Base-by-base conservation (phyloP, 1,140 invertebrate genomes). In the Trichonephila clavipes region DNA sequence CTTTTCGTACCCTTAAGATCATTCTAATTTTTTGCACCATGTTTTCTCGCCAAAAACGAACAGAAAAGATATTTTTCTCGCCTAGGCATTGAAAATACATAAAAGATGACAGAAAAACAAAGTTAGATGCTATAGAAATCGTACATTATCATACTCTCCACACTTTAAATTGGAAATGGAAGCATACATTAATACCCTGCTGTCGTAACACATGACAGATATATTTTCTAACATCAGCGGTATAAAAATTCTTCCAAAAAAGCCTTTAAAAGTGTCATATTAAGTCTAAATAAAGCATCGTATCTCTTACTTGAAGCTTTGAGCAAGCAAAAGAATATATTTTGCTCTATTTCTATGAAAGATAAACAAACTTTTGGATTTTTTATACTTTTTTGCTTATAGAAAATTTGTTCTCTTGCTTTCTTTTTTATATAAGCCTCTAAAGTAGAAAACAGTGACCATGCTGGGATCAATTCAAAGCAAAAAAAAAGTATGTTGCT, bases 61-160 rank as follows among this genome's bases (percentile, higher is more conserved):
- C 5, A 69, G 1, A 14, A 2, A 69, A 69, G n/a, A 69, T 24
- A 69, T 24, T 69, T 69, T 69, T 28, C 66, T 28, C 8, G 10
- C 7, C 10, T 8, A n/a, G n/a, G 24, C 66, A 77, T 40, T 77
- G 72, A 34, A 77, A 77, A 77, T 77, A 77, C 72, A 77, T 77
- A 77, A 77, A 77, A 77, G 72, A 77, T 77, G 72, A 77, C 28
- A 34, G 14, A 77, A 77, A 24, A 69, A 69, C 72, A 34, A 28
- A 77, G 72, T 77, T 77, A 77, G 34, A 77, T 77, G 28, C 72
- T 18, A 28, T 34, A 77, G 28, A 40, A 77, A 77, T 77, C 72
- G 34, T 77, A 77, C 72, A 77, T 77, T 77, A 77, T 77, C 72
- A 77, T 77, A 77, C 16, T 34, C 72, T 40, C 16, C 72, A 12